Conservation (phyloP, 2,888 invertebrate species). For the Schizotus pectinicornis region DNA sequence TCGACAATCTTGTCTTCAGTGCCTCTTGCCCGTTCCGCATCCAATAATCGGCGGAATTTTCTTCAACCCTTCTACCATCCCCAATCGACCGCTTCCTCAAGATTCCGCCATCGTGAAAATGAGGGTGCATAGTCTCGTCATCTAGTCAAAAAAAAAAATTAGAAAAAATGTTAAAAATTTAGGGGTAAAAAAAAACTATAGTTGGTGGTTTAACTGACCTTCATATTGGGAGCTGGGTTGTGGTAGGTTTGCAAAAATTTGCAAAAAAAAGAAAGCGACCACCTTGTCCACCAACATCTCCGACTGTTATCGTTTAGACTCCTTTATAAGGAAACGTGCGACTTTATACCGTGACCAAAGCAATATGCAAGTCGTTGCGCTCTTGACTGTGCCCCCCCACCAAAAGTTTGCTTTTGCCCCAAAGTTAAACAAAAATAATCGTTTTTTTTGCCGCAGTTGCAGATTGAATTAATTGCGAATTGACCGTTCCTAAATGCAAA, state of each 20-base stretch:
- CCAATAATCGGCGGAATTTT: conserved; percentile 40
- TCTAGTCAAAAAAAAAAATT: conserved; percentile 5
- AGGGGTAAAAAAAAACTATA: neutral
- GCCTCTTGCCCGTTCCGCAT: conserved; percentile 35
- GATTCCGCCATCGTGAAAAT: neutral
- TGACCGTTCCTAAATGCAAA: no score
- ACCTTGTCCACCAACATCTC: neutral
- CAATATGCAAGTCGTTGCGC: conserved; percentile 6
- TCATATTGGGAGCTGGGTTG: neutral
- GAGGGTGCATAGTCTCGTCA: conserved; percentile 20
- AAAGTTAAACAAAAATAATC: neutral
- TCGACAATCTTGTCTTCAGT: conserved; percentile 32
- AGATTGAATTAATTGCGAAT: no score
- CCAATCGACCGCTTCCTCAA: neutral
- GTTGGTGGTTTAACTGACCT: no score
- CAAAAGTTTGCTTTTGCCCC: no score
- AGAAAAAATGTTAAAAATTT: neutral
- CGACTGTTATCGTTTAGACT: conserved; percentile 15
- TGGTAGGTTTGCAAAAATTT: conserved; percentile 2
- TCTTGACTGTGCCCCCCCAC: conserved; percentile 19
- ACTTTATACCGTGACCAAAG: conserved; percentile 12
- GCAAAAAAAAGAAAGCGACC: conserved; percentile 6
- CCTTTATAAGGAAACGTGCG: conserved; percentile 10
- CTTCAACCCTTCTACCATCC: conserved; percentile 27
- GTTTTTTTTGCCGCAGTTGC: neutral